These are phyloP conservation scores for Lepus oiostolus DNA, from an alignment of 2,797 vertebrate genomes.

Conservation along the genomic window DNA sequence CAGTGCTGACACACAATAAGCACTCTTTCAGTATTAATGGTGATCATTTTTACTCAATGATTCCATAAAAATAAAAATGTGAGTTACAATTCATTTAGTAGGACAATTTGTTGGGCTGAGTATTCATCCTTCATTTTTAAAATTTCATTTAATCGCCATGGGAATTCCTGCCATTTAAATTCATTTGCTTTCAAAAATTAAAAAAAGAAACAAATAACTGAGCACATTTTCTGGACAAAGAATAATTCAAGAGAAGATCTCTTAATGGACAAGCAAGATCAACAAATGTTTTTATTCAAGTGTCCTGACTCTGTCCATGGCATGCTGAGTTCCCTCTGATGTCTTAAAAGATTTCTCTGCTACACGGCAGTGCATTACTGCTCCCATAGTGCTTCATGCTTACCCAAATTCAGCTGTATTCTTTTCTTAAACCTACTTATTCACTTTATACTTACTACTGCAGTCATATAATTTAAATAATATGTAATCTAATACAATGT, in stretches of 20 bases:
- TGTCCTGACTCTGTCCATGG: background rate
- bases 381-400: background rate
- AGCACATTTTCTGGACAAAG: background rate
- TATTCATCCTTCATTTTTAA: background rate
- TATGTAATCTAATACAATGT: background rate
- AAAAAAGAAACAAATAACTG: background rate
- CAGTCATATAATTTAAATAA: background rate
- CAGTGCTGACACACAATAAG: background rate
- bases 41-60: background rate
- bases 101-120: background rate
- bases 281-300: background rate
- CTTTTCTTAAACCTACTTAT: background rate
- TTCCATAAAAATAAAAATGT: background rate
- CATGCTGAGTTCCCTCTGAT: background rate
- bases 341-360: background rate
- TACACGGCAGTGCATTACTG: too few species aligned
- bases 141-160: constrained; percentile 11
- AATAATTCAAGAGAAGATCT: background rate
- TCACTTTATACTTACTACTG: background rate
- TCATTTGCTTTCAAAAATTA: constrained; percentile 61
- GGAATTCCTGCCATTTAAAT: constrained; percentile 1
- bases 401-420: background rate
- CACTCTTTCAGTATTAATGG: too few species aligned
- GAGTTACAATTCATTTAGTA: background rate
- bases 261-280: background rate